These are phyloP conservation scores for Palloptera scutellata DNA, from an alignment of 2,888 invertebrate species.

Conservation along the genomic window DNA sequence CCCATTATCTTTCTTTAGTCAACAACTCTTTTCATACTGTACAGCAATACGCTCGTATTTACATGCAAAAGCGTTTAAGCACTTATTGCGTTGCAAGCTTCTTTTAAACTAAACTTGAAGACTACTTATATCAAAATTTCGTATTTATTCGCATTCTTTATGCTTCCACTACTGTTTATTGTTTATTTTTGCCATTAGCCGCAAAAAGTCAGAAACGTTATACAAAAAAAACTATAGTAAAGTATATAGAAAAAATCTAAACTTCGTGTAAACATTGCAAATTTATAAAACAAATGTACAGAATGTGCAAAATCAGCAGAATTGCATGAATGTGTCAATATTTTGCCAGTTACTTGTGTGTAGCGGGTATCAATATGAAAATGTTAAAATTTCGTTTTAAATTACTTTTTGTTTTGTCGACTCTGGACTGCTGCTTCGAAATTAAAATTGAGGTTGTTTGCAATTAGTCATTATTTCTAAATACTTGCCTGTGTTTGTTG, in stretches of 20 bases:
- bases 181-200: slow-evolving; percentile 8
- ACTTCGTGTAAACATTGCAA: not conserved
- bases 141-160: not conserved
- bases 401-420: not conserved
- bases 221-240: not conserved
- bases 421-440: not conserved
- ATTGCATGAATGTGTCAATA: slow-evolving; percentile 7
- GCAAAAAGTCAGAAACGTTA: slow-evolving; percentile 11
- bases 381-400: too few relatives aligned
- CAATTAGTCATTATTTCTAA: too few relatives aligned
- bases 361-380: too few relatives aligned
- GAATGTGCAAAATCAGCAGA: slow-evolving; percentile 26
- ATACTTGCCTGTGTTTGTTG: too few relatives aligned
- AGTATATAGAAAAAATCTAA: not conserved
- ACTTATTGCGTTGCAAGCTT: slow-evolving; percentile 32
- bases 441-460: too few relatives aligned
- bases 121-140: not conserved
- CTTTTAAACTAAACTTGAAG: slow-evolving; percentile 26
- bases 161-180: not conserved
- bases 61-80: not conserved
- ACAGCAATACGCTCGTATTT: too few relatives aligned
- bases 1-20: too few relatives aligned
- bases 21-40: too few relatives aligned
- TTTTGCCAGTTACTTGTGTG: slow-evolving; percentile 1
- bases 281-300: not conserved